phyloP scores from a whole-genome alignment of 1,140 invertebrate species.

The Hyles euphorbiae region DNA sequence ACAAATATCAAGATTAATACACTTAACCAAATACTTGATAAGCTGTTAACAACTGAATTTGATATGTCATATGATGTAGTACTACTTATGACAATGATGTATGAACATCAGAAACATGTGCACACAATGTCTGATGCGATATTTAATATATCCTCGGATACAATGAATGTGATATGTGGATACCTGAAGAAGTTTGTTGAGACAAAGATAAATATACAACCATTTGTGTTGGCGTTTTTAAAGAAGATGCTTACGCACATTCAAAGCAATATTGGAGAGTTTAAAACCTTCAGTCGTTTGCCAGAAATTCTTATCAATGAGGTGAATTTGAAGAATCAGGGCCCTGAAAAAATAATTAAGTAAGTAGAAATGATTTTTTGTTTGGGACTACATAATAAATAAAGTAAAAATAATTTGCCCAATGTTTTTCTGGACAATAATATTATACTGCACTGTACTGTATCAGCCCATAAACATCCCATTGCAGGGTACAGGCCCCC shows the following conservation, averaged over 20 bases:
- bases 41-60: conserved; percentile 75
- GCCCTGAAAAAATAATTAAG: conserved; percentile 72
- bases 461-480: too few relatives aligned
- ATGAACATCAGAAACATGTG: conserved; percentile 76
- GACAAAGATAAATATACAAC: conserved; percentile 68
- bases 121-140: conserved; percentile 73
- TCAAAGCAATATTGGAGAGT: conserved; percentile 55
- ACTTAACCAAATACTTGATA: conserved; percentile 78
- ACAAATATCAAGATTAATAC: conserved; percentile 78
- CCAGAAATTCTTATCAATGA: conserved; percentile 73
- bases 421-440: too few relatives aligned
- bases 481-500: too few relatives aligned
- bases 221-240: conserved; percentile 76
- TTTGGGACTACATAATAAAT: too few relatives aligned
- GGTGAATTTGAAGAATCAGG: conserved; percentile 71
- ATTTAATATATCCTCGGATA: conserved; percentile 63
- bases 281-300: conserved; percentile 56
- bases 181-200: conserved; percentile 72
- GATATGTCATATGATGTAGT: conserved; percentile 75
- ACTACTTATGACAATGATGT: conserved; percentile 78
- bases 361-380: conserved; percentile 30
- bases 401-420: too few relatives aligned
- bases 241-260: conserved; percentile 50
- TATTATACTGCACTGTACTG: too few relatives aligned
- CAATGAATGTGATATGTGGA: conserved; percentile 71